Percentiles rank a stretch among this genome's conserved stretches.
phyloP scores from a whole-genome alignment of 2,113 vertebrate species.

The Hymenochirus boettgeri region DNA sequence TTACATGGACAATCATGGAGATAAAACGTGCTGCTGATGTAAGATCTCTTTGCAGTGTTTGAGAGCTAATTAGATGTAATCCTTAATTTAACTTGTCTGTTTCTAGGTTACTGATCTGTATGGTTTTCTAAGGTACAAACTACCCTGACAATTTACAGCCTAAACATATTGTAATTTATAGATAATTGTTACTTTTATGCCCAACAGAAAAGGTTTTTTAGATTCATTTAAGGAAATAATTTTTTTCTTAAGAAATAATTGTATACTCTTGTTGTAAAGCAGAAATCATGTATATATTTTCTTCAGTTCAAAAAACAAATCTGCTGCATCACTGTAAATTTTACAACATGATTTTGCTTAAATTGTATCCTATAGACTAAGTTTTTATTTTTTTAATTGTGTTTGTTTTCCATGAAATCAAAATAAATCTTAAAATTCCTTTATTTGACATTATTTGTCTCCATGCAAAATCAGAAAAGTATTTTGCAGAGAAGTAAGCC shows the following conservation, averaged over 20 bases:
- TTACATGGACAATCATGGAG: conserved; percentile 30
- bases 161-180: conserved; percentile 41
- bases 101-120: conserved; percentile 43
- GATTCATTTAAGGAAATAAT: conserved; percentile 18
- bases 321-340: too few species aligned
- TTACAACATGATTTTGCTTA: too few species aligned
- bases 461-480: too few species aligned
- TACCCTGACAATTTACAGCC: conserved; percentile 18
- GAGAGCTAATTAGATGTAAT: conserved; percentile 34
- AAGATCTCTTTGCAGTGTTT: conserved; percentile 38
- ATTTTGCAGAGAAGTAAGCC: too few species aligned
- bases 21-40: conserved; percentile 28
- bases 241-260: not conserved
- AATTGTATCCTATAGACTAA: too few species aligned
- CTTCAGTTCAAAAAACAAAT: too few species aligned
- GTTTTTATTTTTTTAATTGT: too few species aligned
- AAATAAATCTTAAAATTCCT: too few species aligned
- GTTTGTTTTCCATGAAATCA: too few species aligned
- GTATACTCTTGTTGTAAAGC: not conserved
- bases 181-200: conserved; percentile 36
- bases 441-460: too few species aligned
- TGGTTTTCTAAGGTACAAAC: conserved; percentile 39
- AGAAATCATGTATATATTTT: too few species aligned
- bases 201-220: not conserved
- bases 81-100: conserved; percentile 41